Evolutionary conservation across 2,797 vertebrate genomes (phyloP).

Genomic region (Pangasius djambal): DNA sequence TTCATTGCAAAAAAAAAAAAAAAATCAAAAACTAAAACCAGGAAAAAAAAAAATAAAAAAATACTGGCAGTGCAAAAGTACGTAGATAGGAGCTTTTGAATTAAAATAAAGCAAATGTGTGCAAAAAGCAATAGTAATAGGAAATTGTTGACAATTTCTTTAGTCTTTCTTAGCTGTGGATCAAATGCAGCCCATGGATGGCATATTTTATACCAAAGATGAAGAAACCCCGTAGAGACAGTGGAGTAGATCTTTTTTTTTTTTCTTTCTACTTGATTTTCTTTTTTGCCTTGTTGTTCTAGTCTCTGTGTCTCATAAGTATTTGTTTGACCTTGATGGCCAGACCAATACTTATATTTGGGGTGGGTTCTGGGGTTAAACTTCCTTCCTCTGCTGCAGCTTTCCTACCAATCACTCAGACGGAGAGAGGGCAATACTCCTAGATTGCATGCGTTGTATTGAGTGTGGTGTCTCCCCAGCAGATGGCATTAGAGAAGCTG

Average conservation of each 20-base stretch:
- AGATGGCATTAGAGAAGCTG: constrained; percentile 52
- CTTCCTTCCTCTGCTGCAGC: constrained; percentile 83
- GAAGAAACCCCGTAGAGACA: constrained; percentile 86
- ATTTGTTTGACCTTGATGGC: constrained; percentile 86
- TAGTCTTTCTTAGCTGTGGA: constrained; percentile 96
- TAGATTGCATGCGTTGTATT: constrained; percentile 40
- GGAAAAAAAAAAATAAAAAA: constrained; percentile 57
- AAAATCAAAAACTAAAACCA: constrained; percentile 52
- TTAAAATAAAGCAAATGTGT: constrained; percentile 75
- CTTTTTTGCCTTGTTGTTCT: constrained; percentile 59
- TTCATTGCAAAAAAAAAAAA: constrained; percentile 84
- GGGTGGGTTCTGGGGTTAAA: constrained; percentile 73
- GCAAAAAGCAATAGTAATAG: constrained; percentile 97
- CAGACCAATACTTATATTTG: constrained; percentile 79
- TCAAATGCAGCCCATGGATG: constrained; percentile 93
- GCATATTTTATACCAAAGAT: constrained; percentile 99
- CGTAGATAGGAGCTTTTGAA: constrained; percentile 86
- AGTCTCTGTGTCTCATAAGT: constrained; percentile 64
- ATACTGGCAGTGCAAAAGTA: constrained; percentile 61
- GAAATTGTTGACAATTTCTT: constrained; percentile 98
- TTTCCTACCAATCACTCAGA: constrained; percentile 50
- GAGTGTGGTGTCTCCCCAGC: constrained; percentile 48
- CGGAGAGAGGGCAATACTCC: constrained; percentile 39
- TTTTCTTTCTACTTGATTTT: constrained; percentile 69
- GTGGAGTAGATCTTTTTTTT: constrained; percentile 84